Evolutionary conservation across 2,888 invertebrate genomes (phyloP), one percentile per base, ranked within the genome.

Genomic region (Diloba caeruleocephala): DNA sequence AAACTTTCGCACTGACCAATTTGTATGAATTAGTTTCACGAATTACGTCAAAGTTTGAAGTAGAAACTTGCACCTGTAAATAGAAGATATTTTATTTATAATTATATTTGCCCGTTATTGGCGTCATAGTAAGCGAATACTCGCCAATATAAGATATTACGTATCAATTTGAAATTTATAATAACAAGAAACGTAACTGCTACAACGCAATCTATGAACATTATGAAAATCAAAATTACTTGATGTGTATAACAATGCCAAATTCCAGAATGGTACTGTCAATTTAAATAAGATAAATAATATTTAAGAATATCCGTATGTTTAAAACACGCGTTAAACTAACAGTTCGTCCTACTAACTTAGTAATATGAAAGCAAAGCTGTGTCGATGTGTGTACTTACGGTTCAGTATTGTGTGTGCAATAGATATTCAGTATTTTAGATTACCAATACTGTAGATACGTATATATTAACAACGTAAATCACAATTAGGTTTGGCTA

Each of bases 381-480:
- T 60, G 41, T 58, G 42, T 41, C 48, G 43, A 50, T 58, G 44
- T 55, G 29, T 43, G 45, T 45, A 46, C 23, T 46, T 25, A 44
- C 19, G 44, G 51, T 34, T 39, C 57, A 69, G 58, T 70, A 60
- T 63, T 70, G 23, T 48, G 48, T 57, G 56, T 70, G 52, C 62
- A 59, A 66, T 51, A 23, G 3, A 43, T 57, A 60, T 60, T 60
- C 63, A 63, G 67, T 70, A 67, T 71, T 70, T 49, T 58, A 69
- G 14, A 28, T 50, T 32, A 45, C 26, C 19, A 13, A 38, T 55
- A 49, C 26, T 32, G 23, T 64, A 64, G 48, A 32, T 41, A 55
- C 46, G 32, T 66, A 61, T 56, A n/a, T 53, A 50, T 23, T 45
- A 49, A 39, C 33, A 48, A 57, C 46, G 28, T 52, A 31, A 43